Percentiles rank a stretch among this genome's conserved stretches.
Conservation (phyloP, 2,888 invertebrate species). For the Melinaea marsaeus region DNA sequence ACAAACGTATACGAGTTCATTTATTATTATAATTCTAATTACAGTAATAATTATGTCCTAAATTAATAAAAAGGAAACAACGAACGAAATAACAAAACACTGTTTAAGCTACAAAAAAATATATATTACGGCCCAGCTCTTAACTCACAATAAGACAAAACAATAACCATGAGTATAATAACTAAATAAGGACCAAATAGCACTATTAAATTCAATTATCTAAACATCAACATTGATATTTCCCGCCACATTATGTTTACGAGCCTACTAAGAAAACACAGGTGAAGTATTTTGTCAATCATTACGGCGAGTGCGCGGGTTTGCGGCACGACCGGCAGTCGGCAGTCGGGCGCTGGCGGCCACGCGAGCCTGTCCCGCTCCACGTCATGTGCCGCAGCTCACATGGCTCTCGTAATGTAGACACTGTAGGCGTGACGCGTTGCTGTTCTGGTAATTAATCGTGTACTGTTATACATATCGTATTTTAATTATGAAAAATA, state of each 20-base stretch:
- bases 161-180: not conserved
- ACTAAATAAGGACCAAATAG: not conserved
- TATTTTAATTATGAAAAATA: not conserved
- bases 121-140: not conserved
- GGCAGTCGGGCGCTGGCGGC: conserved; percentile 42
- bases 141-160: not conserved
- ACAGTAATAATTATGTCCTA: too few relatives aligned
- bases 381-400: conserved; percentile 31
- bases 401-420: conserved; percentile 29
- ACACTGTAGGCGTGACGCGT: conserved; percentile 18
- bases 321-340: conserved; percentile 40
- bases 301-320: conserved; percentile 49
- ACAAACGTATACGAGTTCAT: too few relatives aligned
- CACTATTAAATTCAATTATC: conserved; percentile 10
- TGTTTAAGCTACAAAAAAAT: too few relatives aligned
- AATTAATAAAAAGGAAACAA: too few relatives aligned
- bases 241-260: conserved; percentile 44
- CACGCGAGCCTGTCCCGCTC: conserved; percentile 45
- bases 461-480: conserved; percentile 3
- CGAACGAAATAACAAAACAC: too few relatives aligned
- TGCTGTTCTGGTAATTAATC: conserved; percentile 10
- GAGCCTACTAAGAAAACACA: conserved; percentile 55
- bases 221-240: conserved; percentile 24
- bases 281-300: conserved; percentile 72
- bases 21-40: too few relatives aligned